These are phyloP conservation scores for Cichladusa arquata DNA, from an alignment of 2,113 vertebrate species.

Conservation along the genomic window DNA sequence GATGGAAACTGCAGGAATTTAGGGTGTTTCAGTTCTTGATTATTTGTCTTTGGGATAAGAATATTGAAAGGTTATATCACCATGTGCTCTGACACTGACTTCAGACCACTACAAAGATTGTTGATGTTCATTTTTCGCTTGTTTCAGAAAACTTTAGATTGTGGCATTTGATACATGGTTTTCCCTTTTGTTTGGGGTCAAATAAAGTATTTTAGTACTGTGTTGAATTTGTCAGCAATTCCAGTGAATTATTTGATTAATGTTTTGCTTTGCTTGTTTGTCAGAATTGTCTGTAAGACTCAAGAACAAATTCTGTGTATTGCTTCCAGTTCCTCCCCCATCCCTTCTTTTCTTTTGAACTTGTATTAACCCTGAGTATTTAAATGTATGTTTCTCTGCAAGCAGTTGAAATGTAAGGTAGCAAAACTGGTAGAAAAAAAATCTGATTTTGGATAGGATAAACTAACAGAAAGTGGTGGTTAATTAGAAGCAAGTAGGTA, in stretches of 20 bases:
- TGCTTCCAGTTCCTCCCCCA: neutral
- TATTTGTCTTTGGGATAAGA: neutral
- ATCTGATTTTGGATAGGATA: neutral
- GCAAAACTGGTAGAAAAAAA: neutral
- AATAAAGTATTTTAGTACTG: neutral
- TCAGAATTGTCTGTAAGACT: neutral
- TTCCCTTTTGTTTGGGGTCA: neutral
- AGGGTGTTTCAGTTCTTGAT: neutral
- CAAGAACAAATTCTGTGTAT: neutral
- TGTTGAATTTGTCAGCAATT: neutral
- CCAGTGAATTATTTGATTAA: neutral
- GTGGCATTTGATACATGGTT: neutral
- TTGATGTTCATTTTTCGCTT: neutral
- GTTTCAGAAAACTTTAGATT: neutral
- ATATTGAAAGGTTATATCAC: neutral
- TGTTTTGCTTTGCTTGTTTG: neutral
- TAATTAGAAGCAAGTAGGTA: neutral
- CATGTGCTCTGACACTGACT: fast-evolving
- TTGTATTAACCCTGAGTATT: neutral
- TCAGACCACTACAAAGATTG: fast-evolving
- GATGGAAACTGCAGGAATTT: neutral
- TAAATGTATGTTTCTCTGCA: neutral
- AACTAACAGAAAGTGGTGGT: neutral
- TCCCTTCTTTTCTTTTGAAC: neutral
- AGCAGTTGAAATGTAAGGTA: neutral